phyloP scores from a whole-genome alignment of 2,113 vertebrate species.

The Lepisosteus oculatus region DNA sequence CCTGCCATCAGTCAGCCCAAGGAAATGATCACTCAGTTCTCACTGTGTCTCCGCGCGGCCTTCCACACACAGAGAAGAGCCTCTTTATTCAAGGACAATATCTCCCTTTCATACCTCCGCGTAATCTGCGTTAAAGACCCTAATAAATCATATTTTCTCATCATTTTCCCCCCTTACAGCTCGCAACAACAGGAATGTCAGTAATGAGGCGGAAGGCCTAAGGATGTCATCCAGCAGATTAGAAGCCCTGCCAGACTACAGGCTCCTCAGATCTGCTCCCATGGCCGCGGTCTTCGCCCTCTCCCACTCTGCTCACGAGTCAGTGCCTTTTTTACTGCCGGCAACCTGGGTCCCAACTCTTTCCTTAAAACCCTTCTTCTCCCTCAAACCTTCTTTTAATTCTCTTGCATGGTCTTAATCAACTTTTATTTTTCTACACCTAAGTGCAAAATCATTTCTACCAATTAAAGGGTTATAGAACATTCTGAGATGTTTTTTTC shows the following conservation, averaged over 20 bases:
- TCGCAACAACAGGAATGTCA: constrained; percentile 37
- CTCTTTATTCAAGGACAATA: constrained; percentile 82
- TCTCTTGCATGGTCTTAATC: background rate
- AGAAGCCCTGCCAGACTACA: constrained; percentile 15
- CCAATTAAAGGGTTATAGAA: constrained; percentile 9
- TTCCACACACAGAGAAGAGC: constrained; percentile 72
- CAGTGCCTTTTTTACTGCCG: background rate
- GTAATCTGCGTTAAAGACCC: constrained; percentile 80
- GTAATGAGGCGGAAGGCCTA: constrained; percentile 28
- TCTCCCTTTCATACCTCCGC: constrained; percentile 81
- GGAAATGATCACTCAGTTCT: constrained; percentile 85
- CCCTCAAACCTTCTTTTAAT: background rate
- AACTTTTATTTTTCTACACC: constrained; percentile 4
- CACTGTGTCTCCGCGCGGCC: constrained; percentile 71
- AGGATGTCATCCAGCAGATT: constrained; percentile 1
- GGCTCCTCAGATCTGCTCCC: constrained; percentile 12
- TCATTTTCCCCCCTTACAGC: constrained; percentile 41
- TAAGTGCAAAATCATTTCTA: background rate
- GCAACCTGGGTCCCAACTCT: background rate
- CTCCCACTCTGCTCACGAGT: background rate
- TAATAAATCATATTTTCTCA: constrained; percentile 81
- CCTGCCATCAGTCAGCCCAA: constrained; percentile 85
- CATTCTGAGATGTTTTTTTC: background rate
- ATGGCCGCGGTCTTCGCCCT: background rate
- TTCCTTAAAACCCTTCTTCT: background rate